phyloP scores from a whole-genome alignment of 2,113 vertebrate genomes.

The Microtus ochrogaster region DNA sequence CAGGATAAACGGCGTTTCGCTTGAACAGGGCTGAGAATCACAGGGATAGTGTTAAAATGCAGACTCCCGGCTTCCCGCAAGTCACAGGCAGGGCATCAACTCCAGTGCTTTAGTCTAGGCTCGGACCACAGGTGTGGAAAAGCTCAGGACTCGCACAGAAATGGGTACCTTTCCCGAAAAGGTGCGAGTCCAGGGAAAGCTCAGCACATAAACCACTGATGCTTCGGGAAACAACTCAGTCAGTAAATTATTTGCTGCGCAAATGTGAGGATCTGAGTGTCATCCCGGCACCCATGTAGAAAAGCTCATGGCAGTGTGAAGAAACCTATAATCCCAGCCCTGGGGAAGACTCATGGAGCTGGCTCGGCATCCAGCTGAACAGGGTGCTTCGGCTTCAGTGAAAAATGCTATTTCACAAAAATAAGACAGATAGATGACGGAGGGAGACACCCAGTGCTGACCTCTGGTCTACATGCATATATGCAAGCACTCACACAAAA shows the following conservation, averaged over 20 bases:
- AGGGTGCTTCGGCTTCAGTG: not conserved
- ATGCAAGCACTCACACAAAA: not conserved
- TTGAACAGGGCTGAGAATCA: not conserved
- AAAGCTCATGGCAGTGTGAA: too few relatives aligned
- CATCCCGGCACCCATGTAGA: not conserved
- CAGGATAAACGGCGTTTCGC: not conserved
- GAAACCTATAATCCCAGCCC: not conserved
- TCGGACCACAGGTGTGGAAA: too few relatives aligned
- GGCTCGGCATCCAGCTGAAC: not conserved
- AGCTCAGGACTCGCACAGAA: too few relatives aligned
- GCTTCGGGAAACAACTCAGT: not conserved
- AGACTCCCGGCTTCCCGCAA: not conserved
- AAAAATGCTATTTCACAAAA: not conserved
- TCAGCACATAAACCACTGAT: not conserved
- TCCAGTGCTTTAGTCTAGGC: too few relatives aligned
- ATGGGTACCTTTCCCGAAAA: too few relatives aligned
- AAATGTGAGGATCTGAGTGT: not conserved
- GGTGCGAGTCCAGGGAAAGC: accelerated
- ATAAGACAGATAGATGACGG: too few relatives aligned
- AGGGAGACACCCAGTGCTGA: not conserved
- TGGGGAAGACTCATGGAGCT: not conserved
- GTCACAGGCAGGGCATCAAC: not conserved
- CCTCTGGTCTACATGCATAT: not conserved
- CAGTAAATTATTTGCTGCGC: not conserved
- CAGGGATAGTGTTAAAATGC: not conserved